Conservation (phyloP, 1,140 invertebrate species). For the Cryptotermes secundus region DNA sequence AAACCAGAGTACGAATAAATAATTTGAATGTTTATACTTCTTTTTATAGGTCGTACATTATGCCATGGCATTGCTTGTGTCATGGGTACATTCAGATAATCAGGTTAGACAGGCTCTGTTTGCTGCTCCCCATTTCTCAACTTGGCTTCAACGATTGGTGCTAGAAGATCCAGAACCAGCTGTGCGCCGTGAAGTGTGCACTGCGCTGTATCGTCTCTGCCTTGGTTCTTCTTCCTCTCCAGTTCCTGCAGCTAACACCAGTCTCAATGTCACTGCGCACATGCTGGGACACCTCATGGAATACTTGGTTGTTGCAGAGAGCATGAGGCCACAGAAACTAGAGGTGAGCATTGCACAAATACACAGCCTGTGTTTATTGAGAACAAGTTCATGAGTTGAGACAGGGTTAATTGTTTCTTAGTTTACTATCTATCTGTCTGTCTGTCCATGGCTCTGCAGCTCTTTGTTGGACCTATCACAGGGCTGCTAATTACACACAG, state of each 20-base stretch:
- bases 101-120: slow-evolving; percentile 65
- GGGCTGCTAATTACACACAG: no score
- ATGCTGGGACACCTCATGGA: slow-evolving; percentile 76
- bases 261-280: slow-evolving; percentile 64
- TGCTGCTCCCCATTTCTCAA: slow-evolving; percentile 62
- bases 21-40: background rate
- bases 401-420: no score
- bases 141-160: slow-evolving; percentile 74
- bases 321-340: slow-evolving; percentile 72
- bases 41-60: slow-evolving; percentile 66
- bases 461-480: no score
- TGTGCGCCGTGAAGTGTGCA: slow-evolving; percentile 84
- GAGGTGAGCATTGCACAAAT: slow-evolving; percentile 45
- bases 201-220: slow-evolving; percentile 82
- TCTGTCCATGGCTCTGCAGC: no score
- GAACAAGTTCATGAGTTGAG: no score
- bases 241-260: slow-evolving; percentile 48
- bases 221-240: slow-evolving; percentile 66
- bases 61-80: slow-evolving; percentile 77
- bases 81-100: slow-evolving; percentile 77
- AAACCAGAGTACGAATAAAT: background rate
- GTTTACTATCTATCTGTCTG: no score
- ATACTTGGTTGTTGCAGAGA: slow-evolving; percentile 77
- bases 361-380: background rate
- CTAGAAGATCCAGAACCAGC: slow-evolving; percentile 82